phyloP scores from a whole-genome alignment of 2,113 vertebrate genomes.

The Vulpes lagopus region DNA sequence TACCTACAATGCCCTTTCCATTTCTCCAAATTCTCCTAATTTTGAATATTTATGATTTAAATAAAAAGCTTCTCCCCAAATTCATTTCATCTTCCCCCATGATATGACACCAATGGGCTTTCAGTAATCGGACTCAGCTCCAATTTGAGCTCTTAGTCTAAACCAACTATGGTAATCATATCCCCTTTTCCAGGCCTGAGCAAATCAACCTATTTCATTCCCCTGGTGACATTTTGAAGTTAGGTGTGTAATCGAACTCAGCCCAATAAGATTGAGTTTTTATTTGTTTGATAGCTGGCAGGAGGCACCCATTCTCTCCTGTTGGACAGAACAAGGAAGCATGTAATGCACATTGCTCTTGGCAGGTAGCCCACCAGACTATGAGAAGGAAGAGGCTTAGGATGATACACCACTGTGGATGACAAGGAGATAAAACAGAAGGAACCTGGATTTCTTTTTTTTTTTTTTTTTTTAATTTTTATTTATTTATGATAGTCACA shows the following conservation, averaged over 20 bases:
- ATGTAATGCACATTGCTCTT: not conserved
- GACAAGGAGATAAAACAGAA: not conserved
- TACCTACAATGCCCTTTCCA: not conserved
- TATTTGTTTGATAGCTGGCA: not conserved
- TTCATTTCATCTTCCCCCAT: not conserved
- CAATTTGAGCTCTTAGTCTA: not conserved
- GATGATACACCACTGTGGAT: not conserved
- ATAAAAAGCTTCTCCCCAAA: not conserved
- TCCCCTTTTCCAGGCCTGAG: not conserved
- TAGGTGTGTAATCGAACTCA: not conserved
- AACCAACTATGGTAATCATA: not conserved
- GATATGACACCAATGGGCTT: not conserved
- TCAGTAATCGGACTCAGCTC: not conserved
- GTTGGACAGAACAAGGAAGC: not conserved
- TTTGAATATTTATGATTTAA: slow-evolving; percentile 2
- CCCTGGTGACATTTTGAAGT: not conserved
- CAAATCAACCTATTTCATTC: not conserved
- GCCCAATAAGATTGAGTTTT: not conserved
- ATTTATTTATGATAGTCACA: too few relatives aligned
- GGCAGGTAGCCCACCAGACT: not conserved
- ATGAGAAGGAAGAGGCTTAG: not conserved
- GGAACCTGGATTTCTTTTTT: not conserved
- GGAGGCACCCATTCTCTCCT: not conserved
- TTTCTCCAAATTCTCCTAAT: slow-evolving; percentile 8
- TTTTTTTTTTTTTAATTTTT: too few relatives aligned